phyloP scores from a whole-genome alignment of 2,797 vertebrate species.

The Bradypus variegatus region DNA sequence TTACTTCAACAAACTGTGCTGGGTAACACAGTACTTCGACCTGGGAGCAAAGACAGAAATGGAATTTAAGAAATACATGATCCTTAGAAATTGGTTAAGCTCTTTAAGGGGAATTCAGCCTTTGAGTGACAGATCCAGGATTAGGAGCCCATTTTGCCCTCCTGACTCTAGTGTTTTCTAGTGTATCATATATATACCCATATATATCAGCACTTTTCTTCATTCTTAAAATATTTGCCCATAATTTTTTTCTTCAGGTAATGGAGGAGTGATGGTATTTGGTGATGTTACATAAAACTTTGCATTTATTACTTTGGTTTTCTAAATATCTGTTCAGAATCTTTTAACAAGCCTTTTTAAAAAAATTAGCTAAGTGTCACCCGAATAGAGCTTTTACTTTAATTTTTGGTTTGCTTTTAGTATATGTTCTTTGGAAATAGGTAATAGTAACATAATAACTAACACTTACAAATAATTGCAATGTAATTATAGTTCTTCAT shows the following conservation, averaged over 20 bases:
- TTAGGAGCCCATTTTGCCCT: neutral
- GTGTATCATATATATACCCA: neutral
- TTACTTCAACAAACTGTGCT: neutral
- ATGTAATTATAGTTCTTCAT: slow-evolving; percentile 5
- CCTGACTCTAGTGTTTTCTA: neutral
- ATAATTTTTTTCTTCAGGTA: neutral
- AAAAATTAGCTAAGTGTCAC: neutral
- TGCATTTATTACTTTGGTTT: neutral
- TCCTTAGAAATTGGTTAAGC: neutral
- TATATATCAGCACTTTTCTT: neutral
- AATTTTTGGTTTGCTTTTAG: neutral
- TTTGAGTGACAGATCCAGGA: neutral
- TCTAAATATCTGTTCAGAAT: neutral
- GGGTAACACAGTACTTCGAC: neutral
- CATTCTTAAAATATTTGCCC: neutral
- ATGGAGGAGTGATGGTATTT: neutral
- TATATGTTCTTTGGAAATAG: slow-evolving; percentile 6
- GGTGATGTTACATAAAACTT: neutral
- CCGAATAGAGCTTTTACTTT: neutral
- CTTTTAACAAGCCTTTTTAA: neutral
- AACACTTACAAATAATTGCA: slow-evolving; percentile 25
- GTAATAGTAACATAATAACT: slow-evolving; percentile 25
- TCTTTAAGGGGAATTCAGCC: neutral
- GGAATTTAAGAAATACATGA: neutral
- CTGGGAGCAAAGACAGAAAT: neutral